Evolutionary conservation across 2,113 vertebrate genomes (phyloP).

Genomic region (Phrynosoma platyrhinos): DNA sequence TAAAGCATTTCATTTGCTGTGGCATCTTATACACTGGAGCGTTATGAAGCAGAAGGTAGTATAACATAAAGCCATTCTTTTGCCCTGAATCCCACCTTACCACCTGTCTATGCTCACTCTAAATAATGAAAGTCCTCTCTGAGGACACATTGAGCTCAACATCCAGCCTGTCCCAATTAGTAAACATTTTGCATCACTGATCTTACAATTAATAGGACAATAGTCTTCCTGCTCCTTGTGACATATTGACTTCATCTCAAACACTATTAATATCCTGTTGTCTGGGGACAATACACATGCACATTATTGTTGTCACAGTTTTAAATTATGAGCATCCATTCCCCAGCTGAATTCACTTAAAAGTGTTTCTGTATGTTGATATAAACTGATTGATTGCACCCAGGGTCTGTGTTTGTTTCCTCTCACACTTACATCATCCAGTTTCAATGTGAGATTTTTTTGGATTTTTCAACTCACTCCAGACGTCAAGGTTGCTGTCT

Average conservation of each 20-base stretch:
- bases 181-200: slow-evolving; percentile 39
- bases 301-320: background rate
- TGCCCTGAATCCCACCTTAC: slow-evolving; percentile 9
- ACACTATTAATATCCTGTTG: slow-evolving; percentile 46
- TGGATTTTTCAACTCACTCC: background rate
- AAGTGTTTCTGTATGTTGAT: slow-evolving; percentile 2
- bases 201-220: slow-evolving; percentile 38
- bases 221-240: slow-evolving; percentile 37
- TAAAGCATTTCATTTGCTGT: background rate
- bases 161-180: slow-evolving; percentile 46
- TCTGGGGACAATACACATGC: background rate
- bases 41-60: background rate
- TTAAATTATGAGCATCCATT: slow-evolving; percentile 23
- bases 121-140: slow-evolving; percentile 16
- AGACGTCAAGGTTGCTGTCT: background rate
- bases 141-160: slow-evolving; percentile 40
- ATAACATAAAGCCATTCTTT: background rate
- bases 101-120: slow-evolving; percentile 22
- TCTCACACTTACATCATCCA: background rate
- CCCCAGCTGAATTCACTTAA: background rate
- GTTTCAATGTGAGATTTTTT: background rate
- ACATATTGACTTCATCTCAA: slow-evolving; percentile 13
- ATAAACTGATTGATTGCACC: slow-evolving; percentile 9
- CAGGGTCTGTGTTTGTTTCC: background rate
- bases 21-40: background rate